These are phyloP conservation scores for Drosophila borborema DNA, from an alignment of 2,888 invertebrate species.

Conservation along the genomic window DNA sequence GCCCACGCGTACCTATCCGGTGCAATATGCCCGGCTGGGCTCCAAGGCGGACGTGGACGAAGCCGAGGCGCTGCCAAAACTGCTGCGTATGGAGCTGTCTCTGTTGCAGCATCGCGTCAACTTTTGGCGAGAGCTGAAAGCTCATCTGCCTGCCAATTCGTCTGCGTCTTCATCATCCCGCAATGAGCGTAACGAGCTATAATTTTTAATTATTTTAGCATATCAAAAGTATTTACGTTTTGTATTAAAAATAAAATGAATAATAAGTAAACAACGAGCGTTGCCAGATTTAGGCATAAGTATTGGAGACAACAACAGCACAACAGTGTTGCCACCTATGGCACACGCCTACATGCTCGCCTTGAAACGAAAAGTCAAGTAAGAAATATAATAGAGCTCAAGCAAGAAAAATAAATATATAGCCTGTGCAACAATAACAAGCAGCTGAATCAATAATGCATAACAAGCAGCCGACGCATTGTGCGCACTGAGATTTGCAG, in stretches of 20 bases:
- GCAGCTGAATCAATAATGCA: not conserved
- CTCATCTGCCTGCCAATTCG: conserved; percentile 78
- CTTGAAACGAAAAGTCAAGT: not conserved
- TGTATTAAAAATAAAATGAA: conserved; percentile 1
- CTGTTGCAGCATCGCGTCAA: conserved; percentile 87
- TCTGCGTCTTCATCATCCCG: conserved; percentile 15
- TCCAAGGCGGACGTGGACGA: conserved; percentile 86
- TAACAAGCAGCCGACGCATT: not conserved
- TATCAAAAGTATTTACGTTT: not conserved
- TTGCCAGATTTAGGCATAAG: conserved; percentile 23
- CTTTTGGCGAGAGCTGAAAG: conserved; percentile 88
- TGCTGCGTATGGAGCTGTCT: conserved; percentile 86
- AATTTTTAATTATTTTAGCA: conserved; percentile 11
- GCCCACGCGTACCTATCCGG: conserved; percentile 84
- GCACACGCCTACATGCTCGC: not conserved
- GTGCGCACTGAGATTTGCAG: not conserved
- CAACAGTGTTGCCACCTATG: conserved; percentile 14
- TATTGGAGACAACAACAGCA: too few relatives aligned
- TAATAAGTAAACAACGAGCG: not conserved
- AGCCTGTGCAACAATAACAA: not conserved
- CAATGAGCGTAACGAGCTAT: conserved; percentile 54
- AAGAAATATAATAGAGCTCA: not conserved
- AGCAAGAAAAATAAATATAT: not conserved
- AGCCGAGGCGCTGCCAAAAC: conserved; percentile 76
- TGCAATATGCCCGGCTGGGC: conserved; percentile 85